Evolutionary conservation across 2,888 invertebrate genomes (phyloP), one percentile per base, ranked within the genome.

Genomic region (Galerucella pusilla): DNA sequence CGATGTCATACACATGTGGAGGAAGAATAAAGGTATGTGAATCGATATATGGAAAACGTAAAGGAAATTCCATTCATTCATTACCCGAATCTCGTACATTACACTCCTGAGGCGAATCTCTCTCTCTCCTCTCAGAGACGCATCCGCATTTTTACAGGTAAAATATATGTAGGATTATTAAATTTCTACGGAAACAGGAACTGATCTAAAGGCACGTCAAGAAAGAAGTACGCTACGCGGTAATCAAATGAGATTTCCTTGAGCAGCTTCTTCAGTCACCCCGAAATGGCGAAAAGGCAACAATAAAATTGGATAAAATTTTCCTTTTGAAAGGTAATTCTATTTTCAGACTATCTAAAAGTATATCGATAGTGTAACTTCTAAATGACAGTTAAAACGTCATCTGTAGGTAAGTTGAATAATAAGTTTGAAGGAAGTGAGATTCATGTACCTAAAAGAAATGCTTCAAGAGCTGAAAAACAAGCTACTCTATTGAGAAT

Each of bases 131-230:
- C n/a, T n/a, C 64, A 46, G 64, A 42, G 45, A 45, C 16, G 66
- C 69, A 52, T 64, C 61, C 60, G 76, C 75, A 71, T 73, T 79
- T 75, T 80, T 78, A 74, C 78, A 78, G 78, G 78, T 80, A 81
- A 35, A 46, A 46, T 77, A 78, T 79, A 74, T 65, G 59, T 61
- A 57, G 73, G 72, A 76, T 79, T 80, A 79, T 79, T 79, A 79
- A 76, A 79, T 79, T 78, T 74, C 65, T 52, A 61, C 77, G 81
- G 80, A 81, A 81, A 80, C 80, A 78, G 79, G 80, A 81, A 80
- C 78, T 75, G 79, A 80, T 77, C 80, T 76, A 72, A 77, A 73
- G 75, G 76, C 79, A 80, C 77, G 79, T 77, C 78, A 77, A 78
- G 77, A 80, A 81, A 81, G 79, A 72, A 66, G 60, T 54, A 49